Evolutionary conservation across 2,888 invertebrate genomes (phyloP).

Genomic region (Plagodis dolabraria): DNA sequence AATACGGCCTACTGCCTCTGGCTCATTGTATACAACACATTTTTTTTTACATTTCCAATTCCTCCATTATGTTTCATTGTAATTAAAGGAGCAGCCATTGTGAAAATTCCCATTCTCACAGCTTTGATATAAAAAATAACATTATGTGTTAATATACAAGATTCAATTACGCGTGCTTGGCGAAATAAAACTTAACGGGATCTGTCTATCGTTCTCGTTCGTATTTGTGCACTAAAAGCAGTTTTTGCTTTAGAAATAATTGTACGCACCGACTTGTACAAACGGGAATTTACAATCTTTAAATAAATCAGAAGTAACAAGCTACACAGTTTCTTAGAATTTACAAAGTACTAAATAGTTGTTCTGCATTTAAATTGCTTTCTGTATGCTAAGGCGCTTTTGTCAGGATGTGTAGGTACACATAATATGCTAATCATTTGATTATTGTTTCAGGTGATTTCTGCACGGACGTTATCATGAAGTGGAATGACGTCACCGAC

Average conservation of each 20-base stretch:
- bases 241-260: constrained; percentile 12
- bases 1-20: constrained; percentile 44
- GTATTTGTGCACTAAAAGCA: constrained; percentile 17
- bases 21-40: constrained; percentile 60
- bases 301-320: constrained; percentile 10
- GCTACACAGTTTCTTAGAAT: constrained; percentile 4
- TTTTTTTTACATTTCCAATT: constrained; percentile 58
- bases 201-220: constrained; percentile 21
- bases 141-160: constrained; percentile 65
- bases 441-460: constrained; percentile 73
- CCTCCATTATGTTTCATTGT: constrained; percentile 59
- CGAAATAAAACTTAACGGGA: constrained; percentile 37
- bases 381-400: constrained; percentile 2
- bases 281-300: constrained; percentile 9
- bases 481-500: constrained; percentile 82
- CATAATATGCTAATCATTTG: constrained; percentile 13
- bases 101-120: constrained; percentile 68
- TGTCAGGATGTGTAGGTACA: constrained; percentile 1
- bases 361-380: constrained; percentile 5
- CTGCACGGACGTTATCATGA: constrained; percentile 81
- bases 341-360: constrained; percentile 4
- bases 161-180: constrained; percentile 47
- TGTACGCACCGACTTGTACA: constrained; percentile 5
- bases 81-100: constrained; percentile 67
- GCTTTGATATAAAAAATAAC: constrained; percentile 52